phyloP scores from a whole-genome alignment of 1,140 invertebrate species.

The Stratiolaelaps scimitus region DNA sequence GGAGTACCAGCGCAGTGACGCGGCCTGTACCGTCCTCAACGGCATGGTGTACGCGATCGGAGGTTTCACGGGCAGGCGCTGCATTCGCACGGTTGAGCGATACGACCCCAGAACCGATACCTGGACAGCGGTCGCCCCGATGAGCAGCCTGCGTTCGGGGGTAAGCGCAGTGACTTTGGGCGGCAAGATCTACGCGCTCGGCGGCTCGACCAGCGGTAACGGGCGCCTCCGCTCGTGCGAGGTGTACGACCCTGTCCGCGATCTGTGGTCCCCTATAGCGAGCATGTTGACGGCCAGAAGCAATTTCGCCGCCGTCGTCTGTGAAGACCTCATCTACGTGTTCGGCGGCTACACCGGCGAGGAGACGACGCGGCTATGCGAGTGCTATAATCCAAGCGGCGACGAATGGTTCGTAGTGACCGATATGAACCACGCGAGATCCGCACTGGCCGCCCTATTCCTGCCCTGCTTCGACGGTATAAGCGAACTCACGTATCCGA shows the following conservation, averaged over 20 bases:
- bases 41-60: slow-evolving; percentile 46
- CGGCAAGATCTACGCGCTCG: slow-evolving; percentile 56
- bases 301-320: slow-evolving; percentile 63
- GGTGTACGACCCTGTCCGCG: slow-evolving; percentile 69
- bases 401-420: slow-evolving; percentile 70
- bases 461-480: slow-evolving; percentile 24
- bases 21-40: slow-evolving; percentile 36
- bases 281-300: slow-evolving; percentile 67
- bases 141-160: slow-evolving; percentile 39
- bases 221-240: slow-evolving; percentile 76
- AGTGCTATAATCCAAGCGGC: slow-evolving; percentile 64
- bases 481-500: slow-evolving; percentile 4
- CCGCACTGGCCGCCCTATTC: slow-evolving; percentile 10
- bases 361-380: slow-evolving; percentile 70
- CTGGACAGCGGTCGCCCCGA: slow-evolving; percentile 37
- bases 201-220: slow-evolving; percentile 81
- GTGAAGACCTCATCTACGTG: slow-evolving; percentile 69
- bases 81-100: slow-evolving; percentile 44
- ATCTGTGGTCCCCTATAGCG: slow-evolving; percentile 66
- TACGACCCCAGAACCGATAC: slow-evolving; percentile 42
- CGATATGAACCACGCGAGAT: slow-evolving; percentile 56
- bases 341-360: slow-evolving; percentile 72
- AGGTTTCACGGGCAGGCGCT: slow-evolving; percentile 45
- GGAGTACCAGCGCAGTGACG: slow-evolving; percentile 40
- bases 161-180: slow-evolving; percentile 37